A percentile compares a stretch with the other conserved stretches of the same genome.
phyloP scores from a whole-genome alignment of 2,888 invertebrate species.

The Bibio marci region DNA sequence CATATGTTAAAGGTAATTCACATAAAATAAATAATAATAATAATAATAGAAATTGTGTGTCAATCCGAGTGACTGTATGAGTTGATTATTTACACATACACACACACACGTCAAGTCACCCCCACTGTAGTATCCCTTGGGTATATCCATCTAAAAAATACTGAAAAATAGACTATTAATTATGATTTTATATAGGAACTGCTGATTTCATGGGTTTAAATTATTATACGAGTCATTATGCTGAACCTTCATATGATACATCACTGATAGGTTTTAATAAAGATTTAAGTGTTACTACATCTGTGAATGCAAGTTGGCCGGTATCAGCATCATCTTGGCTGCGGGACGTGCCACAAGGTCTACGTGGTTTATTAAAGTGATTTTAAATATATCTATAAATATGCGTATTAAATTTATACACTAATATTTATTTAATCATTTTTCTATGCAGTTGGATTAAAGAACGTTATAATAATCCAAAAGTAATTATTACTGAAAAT shows the following conservation, averaged over 20 bases:
- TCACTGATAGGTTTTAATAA: too few relatives aligned
- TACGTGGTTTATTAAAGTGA: slow-evolving; percentile 12
- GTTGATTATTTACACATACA: too few relatives aligned
- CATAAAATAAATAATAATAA: too few relatives aligned
- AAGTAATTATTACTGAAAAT: slow-evolving; percentile 36
- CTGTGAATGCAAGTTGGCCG: slow-evolving; percentile 16
- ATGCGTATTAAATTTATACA: background rate
- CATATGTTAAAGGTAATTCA: background rate
- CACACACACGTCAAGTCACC: too few relatives aligned
- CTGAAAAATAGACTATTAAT: too few relatives aligned
- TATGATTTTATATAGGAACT: slow-evolving; percentile 16
- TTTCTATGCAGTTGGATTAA: slow-evolving; percentile 28
- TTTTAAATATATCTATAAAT: background rate
- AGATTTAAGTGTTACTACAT: background rate
- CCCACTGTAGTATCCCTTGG: too few relatives aligned
- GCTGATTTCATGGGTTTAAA: slow-evolving; percentile 20
- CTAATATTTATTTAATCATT: background rate
- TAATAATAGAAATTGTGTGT: too few relatives aligned
- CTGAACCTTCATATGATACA: slow-evolving; percentile 24
- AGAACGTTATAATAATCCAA: slow-evolving; percentile 31
- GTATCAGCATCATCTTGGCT: slow-evolving; percentile 18
- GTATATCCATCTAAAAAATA: too few relatives aligned
- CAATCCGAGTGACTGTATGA: too few relatives aligned
- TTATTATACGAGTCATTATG: slow-evolving; percentile 17
- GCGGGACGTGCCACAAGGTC: slow-evolving; percentile 18